A percentile compares a stretch with the other conserved stretches of the same genome.
phyloP scores from a whole-genome alignment of 2,888 invertebrate species.

The Hypselothyrea guttata region DNA sequence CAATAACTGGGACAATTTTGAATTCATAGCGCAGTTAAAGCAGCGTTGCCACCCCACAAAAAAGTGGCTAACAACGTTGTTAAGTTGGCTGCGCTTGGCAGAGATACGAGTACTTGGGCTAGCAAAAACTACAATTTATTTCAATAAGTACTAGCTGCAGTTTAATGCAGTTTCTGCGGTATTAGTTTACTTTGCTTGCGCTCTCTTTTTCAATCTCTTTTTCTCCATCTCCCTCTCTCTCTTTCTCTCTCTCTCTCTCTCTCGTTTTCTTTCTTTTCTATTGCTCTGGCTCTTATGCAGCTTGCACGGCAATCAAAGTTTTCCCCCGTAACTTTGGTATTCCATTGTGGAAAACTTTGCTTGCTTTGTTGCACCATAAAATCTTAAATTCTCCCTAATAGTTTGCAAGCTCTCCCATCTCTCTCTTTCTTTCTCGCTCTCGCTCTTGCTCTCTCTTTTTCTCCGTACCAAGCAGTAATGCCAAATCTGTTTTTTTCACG shows the following conservation, averaged over 20 bases:
- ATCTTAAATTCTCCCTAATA: conserved; percentile 44
- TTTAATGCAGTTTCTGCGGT: no score
- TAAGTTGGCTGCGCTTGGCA: conserved; percentile 6
- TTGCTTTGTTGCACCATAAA: conserved; percentile 18
- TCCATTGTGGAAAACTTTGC: conserved; percentile 35
- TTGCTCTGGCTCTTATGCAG: background rate
- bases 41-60: no score
- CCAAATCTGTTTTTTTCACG: no score
- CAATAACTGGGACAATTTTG: no score
- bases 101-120: no score
- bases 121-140: no score
- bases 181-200: no score
- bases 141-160: no score
- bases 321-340: conserved; percentile 7
- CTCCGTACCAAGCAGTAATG: no score
- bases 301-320: background rate
- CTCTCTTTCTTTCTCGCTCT: background rate
- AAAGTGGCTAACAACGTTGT: background rate
- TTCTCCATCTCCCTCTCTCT: background rate
- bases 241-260: background rate
- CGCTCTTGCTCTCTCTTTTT: conserved; percentile 12
- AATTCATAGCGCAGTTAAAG: no score
- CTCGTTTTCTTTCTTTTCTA: no score
- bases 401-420: conserved; percentile 24
- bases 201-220: background rate